A percentile compares a stretch with the other conserved stretches of the same genome.
Evolutionary conservation across 2,113 vertebrate species (phyloP).

Genomic region (Macquaria ambigua): DNA sequence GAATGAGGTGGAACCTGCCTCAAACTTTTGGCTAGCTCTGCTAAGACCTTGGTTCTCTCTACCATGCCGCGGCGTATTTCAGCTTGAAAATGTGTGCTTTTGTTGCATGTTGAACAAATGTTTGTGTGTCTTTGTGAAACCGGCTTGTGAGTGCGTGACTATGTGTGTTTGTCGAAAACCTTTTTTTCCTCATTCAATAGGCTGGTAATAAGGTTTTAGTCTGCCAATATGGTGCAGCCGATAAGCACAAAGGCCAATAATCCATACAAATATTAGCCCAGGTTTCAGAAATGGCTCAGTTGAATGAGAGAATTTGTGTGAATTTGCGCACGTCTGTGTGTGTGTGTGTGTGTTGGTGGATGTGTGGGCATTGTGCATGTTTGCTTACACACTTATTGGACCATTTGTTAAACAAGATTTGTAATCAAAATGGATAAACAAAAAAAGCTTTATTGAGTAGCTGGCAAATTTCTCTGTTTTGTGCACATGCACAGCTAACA

Average conservation of each 20-base stretch:
- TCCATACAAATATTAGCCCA: constrained; percentile 78
- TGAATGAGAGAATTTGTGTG: constrained; percentile 52
- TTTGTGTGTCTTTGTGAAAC: constrained; percentile 48
- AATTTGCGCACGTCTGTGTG: not conserved
- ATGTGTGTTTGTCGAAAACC: constrained; percentile 46
- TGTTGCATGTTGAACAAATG: constrained; percentile 47
- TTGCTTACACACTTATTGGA: constrained; percentile 50
- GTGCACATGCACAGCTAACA: constrained; percentile 19
- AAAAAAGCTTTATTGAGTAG: constrained; percentile 43
- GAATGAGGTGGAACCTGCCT: constrained; percentile 51
- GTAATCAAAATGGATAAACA: constrained; percentile 65
- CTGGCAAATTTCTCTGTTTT: constrained; percentile 46
- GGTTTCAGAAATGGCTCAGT: constrained; percentile 67
- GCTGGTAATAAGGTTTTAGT: constrained; percentile 74
- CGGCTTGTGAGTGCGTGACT: constrained; percentile 36
- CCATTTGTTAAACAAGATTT: constrained; percentile 66
- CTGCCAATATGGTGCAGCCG: constrained; percentile 70
- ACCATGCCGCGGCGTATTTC: not conserved
- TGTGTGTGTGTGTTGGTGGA: constrained; percentile 14
- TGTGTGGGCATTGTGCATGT: constrained; percentile 35
- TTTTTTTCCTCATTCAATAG: constrained; percentile 66
- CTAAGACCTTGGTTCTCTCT: constrained; percentile 9
- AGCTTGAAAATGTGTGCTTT: constrained; percentile 45
- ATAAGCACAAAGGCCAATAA: constrained; percentile 80
- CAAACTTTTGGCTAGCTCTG: constrained; percentile 34